Percentiles rank a stretch among this genome's conserved stretches.
Conservation (phyloP, 1,140 invertebrate species). For the Orchestia grillus region DNA sequence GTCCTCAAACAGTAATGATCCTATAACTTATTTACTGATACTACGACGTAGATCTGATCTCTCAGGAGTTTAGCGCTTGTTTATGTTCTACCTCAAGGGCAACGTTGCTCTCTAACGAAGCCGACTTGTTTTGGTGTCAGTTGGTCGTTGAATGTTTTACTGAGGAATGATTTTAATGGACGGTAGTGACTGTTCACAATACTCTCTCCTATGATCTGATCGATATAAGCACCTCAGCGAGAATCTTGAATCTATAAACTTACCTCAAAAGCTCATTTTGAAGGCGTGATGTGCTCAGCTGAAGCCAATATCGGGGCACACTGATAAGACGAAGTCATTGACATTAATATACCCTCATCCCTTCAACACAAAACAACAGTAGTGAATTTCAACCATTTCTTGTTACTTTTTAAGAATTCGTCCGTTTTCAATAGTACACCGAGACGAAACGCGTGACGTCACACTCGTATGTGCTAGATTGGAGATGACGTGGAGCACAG, state of each 20-base stretch:
- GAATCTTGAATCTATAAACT: not conserved
- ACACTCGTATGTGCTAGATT: not conserved
- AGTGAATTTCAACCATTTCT: not conserved
- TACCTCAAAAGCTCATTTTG: not conserved
- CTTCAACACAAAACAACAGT: not conserved
- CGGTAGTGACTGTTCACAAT: not conserved
- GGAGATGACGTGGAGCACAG: not conserved
- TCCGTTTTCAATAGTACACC: not conserved
- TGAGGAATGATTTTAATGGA: not conserved
- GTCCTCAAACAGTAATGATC: not conserved
- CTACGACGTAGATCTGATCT: not conserved
- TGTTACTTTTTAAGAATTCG: not conserved
- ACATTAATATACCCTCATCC: not conserved
- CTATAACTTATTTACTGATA: not conserved
- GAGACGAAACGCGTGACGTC: not conserved
- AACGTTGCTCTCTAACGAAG: slow-evolving; percentile 42
- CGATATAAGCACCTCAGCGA: not conserved
- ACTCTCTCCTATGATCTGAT: not conserved
- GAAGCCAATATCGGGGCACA: not conserved
- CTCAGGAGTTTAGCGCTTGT: slow-evolving; percentile 8
- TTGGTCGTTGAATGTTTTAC: not conserved
- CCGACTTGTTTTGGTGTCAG: slow-evolving; percentile 6
- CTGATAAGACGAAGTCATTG: not conserved
- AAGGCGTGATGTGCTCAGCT: not conserved
- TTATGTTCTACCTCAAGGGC: slow-evolving; percentile 32